A percentile compares a stretch with the other conserved stretches of the same genome.
Conservation (phyloP, 1,140 invertebrate species). For the Pseudomyrmex cubaensis region DNA sequence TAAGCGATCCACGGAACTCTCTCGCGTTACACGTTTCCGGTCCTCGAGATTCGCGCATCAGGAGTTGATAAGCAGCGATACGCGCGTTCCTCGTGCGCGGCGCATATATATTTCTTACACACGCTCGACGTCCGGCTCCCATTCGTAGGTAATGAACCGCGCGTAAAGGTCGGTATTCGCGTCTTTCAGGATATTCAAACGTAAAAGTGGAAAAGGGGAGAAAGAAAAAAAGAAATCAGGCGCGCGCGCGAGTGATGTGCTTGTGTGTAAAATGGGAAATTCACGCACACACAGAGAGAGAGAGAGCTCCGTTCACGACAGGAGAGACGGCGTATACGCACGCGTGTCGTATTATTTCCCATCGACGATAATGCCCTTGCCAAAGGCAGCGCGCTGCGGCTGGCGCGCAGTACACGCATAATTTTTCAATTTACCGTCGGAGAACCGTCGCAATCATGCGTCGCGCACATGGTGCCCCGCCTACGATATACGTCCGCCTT, state of each 20-base stretch:
- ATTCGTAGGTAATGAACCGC: slow-evolving; percentile 45
- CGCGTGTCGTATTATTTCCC: slow-evolving; percentile 40
- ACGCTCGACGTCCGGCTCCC: slow-evolving; percentile 5
- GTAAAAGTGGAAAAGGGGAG: background rate
- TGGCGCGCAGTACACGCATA: slow-evolving; percentile 29
- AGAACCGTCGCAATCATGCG: slow-evolving; percentile 38
- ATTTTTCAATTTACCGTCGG: slow-evolving; percentile 51
- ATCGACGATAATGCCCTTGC: slow-evolving; percentile 35
- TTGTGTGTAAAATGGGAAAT: slow-evolving; percentile 19
- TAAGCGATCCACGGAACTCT: background rate
- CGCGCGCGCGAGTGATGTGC: background rate
- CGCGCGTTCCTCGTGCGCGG: background rate
- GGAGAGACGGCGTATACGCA: background rate
- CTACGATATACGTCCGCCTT: slow-evolving; percentile 25
- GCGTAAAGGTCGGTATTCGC: slow-evolving; percentile 7
- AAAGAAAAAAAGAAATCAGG: background rate
- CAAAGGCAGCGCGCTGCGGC: slow-evolving; percentile 17
- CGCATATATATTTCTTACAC: background rate
- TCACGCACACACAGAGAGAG: background rate
- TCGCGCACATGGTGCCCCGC: slow-evolving; percentile 35
- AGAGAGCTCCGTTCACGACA: background rate
- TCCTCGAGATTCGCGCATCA: background rate
- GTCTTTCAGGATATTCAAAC: background rate
- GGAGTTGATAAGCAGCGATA: background rate
- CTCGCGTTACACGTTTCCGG: slow-evolving; percentile 6